Evolutionary conservation across 2,888 invertebrate genomes (phyloP).

Genomic region (Kryphioiulus occultus): DNA sequence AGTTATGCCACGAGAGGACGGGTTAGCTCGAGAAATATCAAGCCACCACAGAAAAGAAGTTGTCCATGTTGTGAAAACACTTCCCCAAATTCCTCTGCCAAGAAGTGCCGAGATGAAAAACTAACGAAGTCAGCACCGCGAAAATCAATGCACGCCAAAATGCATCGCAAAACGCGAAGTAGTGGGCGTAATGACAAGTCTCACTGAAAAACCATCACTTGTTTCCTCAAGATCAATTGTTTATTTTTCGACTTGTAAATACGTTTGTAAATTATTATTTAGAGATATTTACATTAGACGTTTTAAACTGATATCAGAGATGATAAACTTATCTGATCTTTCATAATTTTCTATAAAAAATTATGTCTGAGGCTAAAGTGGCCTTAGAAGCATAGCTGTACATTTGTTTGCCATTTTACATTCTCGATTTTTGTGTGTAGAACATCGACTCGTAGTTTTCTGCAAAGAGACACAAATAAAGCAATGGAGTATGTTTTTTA

Average conservation of each 20-base stretch:
- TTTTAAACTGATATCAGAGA: neutral
- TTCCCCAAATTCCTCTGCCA: conserved; percentile 43
- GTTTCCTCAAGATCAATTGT: neutral
- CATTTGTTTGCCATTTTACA: neutral
- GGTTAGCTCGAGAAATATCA: conserved; percentile 43
- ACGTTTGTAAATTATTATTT: neutral
- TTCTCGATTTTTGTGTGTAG: neutral
- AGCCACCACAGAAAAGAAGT: conserved; percentile 38
- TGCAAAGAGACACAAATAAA: neutral
- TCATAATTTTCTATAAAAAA: neutral
- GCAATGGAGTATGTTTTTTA: too few species aligned
- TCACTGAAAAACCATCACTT: neutral
- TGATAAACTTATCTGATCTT: neutral
- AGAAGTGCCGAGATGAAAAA: conserved; percentile 45
- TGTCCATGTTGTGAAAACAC: conserved; percentile 44
- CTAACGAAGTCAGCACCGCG: neutral
- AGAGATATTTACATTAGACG: neutral
- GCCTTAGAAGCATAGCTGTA: neutral
- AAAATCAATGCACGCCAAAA: neutral
- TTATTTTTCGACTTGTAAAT: neutral
- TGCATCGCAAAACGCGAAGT: neutral
- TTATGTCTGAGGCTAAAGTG: neutral
- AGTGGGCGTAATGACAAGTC: neutral
- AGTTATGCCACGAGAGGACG: conserved; percentile 25
- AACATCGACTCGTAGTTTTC: neutral